Evolutionary conservation across 2,797 vertebrate genomes (phyloP).

Genomic region (Melopsittacus undulatus): DNA sequence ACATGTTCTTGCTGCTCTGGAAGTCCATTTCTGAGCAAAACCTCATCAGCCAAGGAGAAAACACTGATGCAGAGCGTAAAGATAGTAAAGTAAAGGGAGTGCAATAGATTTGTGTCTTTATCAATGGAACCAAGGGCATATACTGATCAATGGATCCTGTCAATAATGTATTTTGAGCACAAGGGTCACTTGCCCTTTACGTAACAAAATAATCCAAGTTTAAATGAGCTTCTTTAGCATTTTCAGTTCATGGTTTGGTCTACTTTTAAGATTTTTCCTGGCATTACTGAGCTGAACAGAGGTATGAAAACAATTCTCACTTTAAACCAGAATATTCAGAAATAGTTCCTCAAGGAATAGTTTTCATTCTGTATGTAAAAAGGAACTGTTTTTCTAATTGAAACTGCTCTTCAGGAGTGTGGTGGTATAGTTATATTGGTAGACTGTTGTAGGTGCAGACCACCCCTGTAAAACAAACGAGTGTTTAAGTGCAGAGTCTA

Average conservation of each 20-base stretch:
- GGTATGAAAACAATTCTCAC: not conserved
- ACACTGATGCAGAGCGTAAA: not conserved
- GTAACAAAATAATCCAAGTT: not conserved
- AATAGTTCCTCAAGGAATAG: not conserved
- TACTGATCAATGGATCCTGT: not conserved
- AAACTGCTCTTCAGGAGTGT: not conserved
- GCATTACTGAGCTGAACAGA: not conserved
- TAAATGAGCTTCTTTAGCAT: not conserved
- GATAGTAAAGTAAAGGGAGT: not conserved
- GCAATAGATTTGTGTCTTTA: not conserved
- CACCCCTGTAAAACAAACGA: not conserved
- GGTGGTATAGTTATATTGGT: not conserved
- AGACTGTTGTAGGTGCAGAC: not conserved
- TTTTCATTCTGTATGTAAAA: not conserved
- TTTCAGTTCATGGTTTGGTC: not conserved
- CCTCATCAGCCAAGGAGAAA: not conserved
- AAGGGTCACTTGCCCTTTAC: not conserved
- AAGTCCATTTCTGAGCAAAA: not conserved
- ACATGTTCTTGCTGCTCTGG: not conserved
- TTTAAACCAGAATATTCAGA: not conserved
- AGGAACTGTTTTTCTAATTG: not conserved
- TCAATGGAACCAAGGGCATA: not conserved
- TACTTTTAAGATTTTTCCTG: not conserved
- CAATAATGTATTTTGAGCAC: not conserved
- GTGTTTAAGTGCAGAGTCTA: not conserved